Percentiles rank a stretch among this genome's conserved stretches.
phyloP scores from a whole-genome alignment of 2,797 vertebrate species.

The Acridotheres tristis region DNA sequence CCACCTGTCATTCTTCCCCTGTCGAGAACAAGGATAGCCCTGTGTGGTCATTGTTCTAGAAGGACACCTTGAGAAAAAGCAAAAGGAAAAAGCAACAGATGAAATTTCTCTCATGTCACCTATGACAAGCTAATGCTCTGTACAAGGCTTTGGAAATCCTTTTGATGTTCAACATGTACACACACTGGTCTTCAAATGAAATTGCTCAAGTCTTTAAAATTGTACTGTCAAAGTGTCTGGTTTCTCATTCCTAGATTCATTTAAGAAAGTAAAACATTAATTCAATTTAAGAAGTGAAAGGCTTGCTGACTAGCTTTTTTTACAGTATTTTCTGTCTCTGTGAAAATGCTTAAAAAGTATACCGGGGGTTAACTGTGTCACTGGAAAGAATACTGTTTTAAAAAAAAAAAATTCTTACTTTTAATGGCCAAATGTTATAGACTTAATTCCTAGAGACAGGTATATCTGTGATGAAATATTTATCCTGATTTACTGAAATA shows the following conservation, averaged over 20 bases:
- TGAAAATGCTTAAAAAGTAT: background rate
- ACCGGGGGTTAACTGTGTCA: background rate
- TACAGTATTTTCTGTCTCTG: background rate
- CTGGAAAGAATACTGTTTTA: background rate
- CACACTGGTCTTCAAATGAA: background rate
- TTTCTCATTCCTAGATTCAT: background rate
- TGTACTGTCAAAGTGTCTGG: background rate
- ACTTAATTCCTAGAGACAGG: background rate
- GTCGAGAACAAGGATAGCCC: background rate
- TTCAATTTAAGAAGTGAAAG: background rate
- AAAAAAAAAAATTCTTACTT: background rate
- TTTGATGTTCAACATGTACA: background rate
- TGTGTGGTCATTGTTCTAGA: background rate
- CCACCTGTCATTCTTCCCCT: background rate
- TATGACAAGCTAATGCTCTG: background rate
- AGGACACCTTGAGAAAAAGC: background rate
- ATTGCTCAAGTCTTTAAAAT: background rate
- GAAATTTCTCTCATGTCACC: background rate
- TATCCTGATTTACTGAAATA: background rate
- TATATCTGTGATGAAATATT: background rate
- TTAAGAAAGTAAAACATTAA: background rate
- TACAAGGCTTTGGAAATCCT: background rate
- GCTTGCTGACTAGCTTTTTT: background rate
- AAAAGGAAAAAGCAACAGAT: background rate
- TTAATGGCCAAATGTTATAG: background rate